Evolutionary conservation across 2,888 invertebrate species (phyloP).

Genomic region (Cataglyphis cursor): DNA sequence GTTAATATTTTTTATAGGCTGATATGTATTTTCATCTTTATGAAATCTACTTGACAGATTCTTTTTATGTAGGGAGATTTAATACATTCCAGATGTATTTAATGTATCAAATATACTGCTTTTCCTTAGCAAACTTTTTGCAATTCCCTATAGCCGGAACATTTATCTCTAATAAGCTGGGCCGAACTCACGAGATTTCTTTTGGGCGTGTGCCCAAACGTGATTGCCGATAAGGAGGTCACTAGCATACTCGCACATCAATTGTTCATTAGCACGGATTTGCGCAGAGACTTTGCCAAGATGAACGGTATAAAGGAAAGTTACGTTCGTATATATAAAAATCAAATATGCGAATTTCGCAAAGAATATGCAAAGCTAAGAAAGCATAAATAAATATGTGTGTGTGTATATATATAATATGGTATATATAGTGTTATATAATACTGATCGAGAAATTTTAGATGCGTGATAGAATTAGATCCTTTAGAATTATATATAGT

Average conservation of each 20-base stretch:
- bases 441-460: neutral
- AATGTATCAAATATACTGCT: neutral
- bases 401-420: too few relatives aligned
- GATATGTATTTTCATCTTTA: neutral
- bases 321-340: neutral
- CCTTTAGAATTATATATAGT: too few relatives aligned
- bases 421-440: too few relatives aligned
- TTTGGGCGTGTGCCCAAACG: slow-evolving; percentile 72
- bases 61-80: neutral
- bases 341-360: neutral
- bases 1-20: neutral
- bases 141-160: slow-evolving; percentile 46
- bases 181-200: slow-evolving; percentile 48
- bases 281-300: slow-evolving; percentile 59
- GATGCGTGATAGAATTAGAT: neutral
- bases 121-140: slow-evolving; percentile 34
- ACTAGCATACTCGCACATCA: slow-evolving; percentile 70
- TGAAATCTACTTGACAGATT: neutral
- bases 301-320: slow-evolving; percentile 64
- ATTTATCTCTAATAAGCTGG: slow-evolving; percentile 37
- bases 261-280: slow-evolving; percentile 71
- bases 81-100: neutral
- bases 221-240: slow-evolving; percentile 72
- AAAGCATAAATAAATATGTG: neutral
- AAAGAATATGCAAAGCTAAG: neutral